These are phyloP conservation scores for Arctia plantaginis DNA, from an alignment of 2,888 invertebrate genomes.

Conservation along the genomic window DNA sequence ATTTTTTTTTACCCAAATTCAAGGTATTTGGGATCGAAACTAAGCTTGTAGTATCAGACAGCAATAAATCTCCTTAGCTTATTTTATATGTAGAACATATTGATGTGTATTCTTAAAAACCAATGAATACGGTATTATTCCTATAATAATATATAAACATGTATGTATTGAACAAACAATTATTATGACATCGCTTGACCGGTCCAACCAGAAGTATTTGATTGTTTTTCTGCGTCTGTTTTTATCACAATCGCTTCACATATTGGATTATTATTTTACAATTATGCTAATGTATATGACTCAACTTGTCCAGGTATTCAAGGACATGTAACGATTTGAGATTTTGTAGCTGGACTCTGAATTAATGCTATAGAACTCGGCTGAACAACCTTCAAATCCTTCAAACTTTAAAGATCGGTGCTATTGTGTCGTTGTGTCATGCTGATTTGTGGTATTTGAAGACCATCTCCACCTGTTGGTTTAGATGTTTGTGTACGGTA, in stretches of 20 bases:
- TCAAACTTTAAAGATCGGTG: not conserved
- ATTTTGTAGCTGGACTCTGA: not conserved
- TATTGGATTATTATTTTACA: not conserved
- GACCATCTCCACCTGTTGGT: too few relatives aligned
- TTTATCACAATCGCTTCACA: not conserved
- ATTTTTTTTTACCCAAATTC: too few relatives aligned
- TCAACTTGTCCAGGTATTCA: not conserved
- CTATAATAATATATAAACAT: not conserved
- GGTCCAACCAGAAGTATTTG: conserved; percentile 1
- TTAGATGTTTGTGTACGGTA: too few relatives aligned
- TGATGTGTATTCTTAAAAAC: not conserved
- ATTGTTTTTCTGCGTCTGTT: not conserved
- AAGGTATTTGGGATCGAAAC: too few relatives aligned
- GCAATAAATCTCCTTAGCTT: too few relatives aligned
- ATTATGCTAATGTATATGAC: not conserved
- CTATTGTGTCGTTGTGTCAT: not conserved
- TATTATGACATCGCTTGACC: conserved; percentile 1
- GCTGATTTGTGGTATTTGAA: too few relatives aligned
- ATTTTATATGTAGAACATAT: too few relatives aligned
- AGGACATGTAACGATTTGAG: not conserved
- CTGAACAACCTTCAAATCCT: not conserved
- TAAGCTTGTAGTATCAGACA: too few relatives aligned
- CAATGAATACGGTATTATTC: not conserved
- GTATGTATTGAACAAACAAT: not conserved
- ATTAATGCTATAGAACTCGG: not conserved